phyloP scores from a whole-genome alignment of 2,888 invertebrate species.

The Acleris holmiana region DNA sequence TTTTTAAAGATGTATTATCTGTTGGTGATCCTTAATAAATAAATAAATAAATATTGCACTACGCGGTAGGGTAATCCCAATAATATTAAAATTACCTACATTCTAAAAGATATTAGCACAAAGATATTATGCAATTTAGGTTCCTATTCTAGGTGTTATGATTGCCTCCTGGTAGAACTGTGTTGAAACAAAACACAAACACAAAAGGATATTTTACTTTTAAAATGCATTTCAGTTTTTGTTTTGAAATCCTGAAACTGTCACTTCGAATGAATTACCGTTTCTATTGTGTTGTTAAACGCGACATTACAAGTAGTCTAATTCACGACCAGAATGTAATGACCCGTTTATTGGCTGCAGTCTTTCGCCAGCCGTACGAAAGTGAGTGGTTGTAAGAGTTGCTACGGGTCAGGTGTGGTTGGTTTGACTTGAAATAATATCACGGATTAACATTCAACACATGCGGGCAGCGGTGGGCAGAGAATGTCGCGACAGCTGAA shows the following conservation, averaged over 20 bases:
- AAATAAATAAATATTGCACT: too few relatives aligned
- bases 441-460: conserved; percentile 67
- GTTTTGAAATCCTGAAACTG: conserved; percentile 29
- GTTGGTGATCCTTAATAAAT: too few relatives aligned
- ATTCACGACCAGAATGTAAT: conserved; percentile 16
- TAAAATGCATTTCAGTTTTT: conserved; percentile 8
- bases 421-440: conserved; percentile 60
- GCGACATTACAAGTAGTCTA: conserved; percentile 23
- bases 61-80: too few relatives aligned
- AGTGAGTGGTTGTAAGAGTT: conserved; percentile 36
- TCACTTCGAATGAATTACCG: conserved; percentile 7
- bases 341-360: conserved; percentile 21
- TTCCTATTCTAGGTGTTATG: conserved; percentile 15
- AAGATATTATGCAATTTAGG: conserved; percentile 29
- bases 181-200: conserved; percentile 3
- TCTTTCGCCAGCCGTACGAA: conserved; percentile 21
- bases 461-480: conserved; percentile 70
- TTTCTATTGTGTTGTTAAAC: conserved; percentile 24
- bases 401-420: conserved; percentile 51
- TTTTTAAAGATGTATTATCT: too few relatives aligned
- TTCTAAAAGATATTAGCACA: conserved; percentile 5
- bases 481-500: conserved; percentile 60
- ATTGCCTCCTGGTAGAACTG: conserved; percentile 4
- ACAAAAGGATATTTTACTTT: conserved; percentile 24
- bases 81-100: too few relatives aligned